A percentile compares a stretch with the other conserved stretches of the same genome.
Conservation (phyloP, 2,113 vertebrate species). For the Penelope pileata region DNA sequence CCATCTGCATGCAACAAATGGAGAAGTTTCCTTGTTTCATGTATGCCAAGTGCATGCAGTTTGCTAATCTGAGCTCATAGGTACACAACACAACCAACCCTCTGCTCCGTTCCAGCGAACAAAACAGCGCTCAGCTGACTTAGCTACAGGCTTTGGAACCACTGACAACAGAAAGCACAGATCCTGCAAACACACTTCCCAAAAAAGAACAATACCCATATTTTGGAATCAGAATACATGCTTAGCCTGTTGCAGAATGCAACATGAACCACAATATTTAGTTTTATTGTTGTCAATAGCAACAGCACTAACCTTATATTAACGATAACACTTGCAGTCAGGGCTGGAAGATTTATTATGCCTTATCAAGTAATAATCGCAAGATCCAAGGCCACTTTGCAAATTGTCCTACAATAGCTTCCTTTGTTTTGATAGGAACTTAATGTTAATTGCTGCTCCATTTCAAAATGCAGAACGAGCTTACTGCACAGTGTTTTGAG, state of each 20-base stretch:
- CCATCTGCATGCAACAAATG: neutral
- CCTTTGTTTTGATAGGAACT: neutral
- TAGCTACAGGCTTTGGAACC: neutral
- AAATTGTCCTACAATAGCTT: neutral
- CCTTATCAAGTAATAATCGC: neutral
- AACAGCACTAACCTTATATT: neutral
- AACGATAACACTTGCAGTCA: neutral
- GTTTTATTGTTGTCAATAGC: slow-evolving; percentile 38
- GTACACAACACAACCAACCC: neutral
- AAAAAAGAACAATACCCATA: neutral
- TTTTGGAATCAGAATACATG: neutral
- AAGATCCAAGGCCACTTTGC: neutral
- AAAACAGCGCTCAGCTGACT: neutral
- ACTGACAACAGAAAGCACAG: neutral
- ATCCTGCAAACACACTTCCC: neutral
- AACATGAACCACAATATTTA: neutral
- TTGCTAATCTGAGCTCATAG: neutral
- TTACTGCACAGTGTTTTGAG: neutral
- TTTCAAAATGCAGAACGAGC: neutral
- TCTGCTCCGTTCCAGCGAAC: neutral
- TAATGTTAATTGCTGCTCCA: neutral
- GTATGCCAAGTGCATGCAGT: neutral
- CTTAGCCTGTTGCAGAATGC: neutral
- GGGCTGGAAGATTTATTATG: neutral
- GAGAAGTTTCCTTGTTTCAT: neutral